A percentile compares a stretch with the other conserved stretches of the same genome.
Conservation (phyloP, 1,140 invertebrate species). For the Pseudomyrmex gracilis region DNA sequence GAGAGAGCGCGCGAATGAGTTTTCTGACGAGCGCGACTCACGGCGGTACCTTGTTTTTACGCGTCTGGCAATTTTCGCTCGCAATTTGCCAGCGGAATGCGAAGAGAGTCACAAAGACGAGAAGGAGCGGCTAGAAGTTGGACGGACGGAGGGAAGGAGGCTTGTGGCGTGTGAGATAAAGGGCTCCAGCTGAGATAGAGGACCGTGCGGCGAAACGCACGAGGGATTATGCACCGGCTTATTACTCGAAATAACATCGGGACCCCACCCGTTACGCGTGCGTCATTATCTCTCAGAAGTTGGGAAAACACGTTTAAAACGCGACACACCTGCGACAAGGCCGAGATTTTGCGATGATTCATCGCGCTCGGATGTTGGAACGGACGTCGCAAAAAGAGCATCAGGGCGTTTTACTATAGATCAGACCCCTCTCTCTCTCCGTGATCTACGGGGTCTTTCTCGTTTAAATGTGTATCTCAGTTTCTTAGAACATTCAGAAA, state of each 20-base stretch:
- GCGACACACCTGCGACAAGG: not conserved
- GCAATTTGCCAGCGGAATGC: slow-evolving; percentile 15
- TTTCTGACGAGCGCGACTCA: not conserved
- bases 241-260: slow-evolving; percentile 35
- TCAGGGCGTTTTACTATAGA: not conserved
- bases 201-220: not conserved
- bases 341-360: not conserved
- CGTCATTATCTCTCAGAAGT: slow-evolving; percentile 34
- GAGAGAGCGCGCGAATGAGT: not conserved
- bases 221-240: slow-evolving; percentile 28
- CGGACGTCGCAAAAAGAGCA: not conserved
- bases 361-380: slow-evolving; percentile 1
- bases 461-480: not conserved
- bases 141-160: not conserved
- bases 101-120: not conserved
- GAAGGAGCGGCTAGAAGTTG: not conserved
- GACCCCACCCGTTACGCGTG: not conserved
- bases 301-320: not conserved
- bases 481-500: not conserved
- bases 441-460: not conserved
- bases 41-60: not conserved
- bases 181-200: too few species aligned
- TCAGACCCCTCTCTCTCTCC: too few species aligned
- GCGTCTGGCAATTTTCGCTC: not conserved
- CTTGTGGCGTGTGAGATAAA: not conserved